Percentiles rank a stretch among this genome's conserved stretches.
These are phyloP conservation scores for Gavia stellata DNA, from an alignment of 2,113 vertebrate genomes.

Conservation along the genomic window DNA sequence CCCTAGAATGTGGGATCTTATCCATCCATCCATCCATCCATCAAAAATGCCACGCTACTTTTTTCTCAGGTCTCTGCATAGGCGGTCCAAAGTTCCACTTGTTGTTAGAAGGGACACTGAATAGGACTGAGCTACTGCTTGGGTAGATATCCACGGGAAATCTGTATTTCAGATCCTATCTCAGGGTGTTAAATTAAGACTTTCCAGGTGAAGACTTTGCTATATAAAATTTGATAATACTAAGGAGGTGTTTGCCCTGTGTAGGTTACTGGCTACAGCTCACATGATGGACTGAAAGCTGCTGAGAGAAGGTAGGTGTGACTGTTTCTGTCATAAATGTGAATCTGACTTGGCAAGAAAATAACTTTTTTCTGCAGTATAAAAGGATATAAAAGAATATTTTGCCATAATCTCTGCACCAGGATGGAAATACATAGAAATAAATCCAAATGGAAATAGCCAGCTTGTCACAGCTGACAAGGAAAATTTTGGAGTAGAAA, in stretches of 20 bases:
- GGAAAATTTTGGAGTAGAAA: constrained; percentile 13
- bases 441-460: constrained; percentile 26
- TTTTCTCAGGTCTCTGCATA: neutral
- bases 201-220: neutral
- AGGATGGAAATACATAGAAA: constrained; percentile 14
- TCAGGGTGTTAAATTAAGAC: neutral
- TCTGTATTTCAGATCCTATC: neutral
- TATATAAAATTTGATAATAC: constrained; percentile 16
- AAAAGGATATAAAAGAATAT: constrained; percentile 33
- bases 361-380: neutral
- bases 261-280: constrained; percentile 27
- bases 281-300: constrained; percentile 16
- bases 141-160: neutral
- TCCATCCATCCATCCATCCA: neutral
- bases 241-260: constrained; percentile 42
- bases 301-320: constrained; percentile 33
- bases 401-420: constrained; percentile 38
- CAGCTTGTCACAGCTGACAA: constrained; percentile 20
- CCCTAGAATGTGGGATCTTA: neutral
- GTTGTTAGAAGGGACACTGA: neutral
- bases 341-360: constrained; percentile 44
- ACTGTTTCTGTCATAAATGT: constrained; percentile 33
- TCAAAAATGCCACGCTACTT: neutral
- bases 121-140: neutral
- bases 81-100: neutral